Conservation (phyloP, 2,797 vertebrate species). For the Hozukius guyotensis region DNA sequence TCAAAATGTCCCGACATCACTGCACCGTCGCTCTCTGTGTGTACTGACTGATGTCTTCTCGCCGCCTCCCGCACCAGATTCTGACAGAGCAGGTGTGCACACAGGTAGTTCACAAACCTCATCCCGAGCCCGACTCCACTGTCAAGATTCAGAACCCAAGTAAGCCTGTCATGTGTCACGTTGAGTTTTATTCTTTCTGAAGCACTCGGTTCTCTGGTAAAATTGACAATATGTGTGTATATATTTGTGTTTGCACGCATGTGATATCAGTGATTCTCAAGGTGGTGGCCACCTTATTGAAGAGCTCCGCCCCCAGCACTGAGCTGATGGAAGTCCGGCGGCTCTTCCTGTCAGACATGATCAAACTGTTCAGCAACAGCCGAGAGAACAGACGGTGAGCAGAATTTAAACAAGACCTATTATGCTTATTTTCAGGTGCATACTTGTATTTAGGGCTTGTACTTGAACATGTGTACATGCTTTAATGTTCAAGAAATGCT, state of each 20-base stretch:
- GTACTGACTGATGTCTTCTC: conserved; percentile 15
- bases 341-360: conserved; percentile 96
- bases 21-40: background rate
- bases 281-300: conserved; percentile 91
- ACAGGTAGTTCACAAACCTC: conserved; percentile 95
- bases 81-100: conserved; percentile 96
- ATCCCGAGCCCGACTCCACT: conserved; percentile 93
- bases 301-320: conserved; percentile 80
- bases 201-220: too few species aligned
- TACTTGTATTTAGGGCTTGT: too few species aligned
- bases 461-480: too few species aligned
- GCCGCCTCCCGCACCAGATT: conserved; percentile 80
- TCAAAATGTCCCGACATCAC: background rate
- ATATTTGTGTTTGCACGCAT: conserved; percentile 12
- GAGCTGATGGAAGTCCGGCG: conserved; percentile 94
- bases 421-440: too few species aligned
- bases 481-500: too few species aligned
- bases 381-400: conserved; percentile 96
- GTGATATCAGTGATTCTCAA: conserved; percentile 90
- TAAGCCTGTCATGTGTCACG: conserved; percentile 74
- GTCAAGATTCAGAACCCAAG: conserved; percentile 98
- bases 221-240: background rate
- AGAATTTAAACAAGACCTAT: background rate
- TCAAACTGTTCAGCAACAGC: conserved; percentile 97
- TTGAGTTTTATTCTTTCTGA: background rate